Conservation (phyloP, 2,797 vertebrate genomes). For the Clangula hyemalis region DNA sequence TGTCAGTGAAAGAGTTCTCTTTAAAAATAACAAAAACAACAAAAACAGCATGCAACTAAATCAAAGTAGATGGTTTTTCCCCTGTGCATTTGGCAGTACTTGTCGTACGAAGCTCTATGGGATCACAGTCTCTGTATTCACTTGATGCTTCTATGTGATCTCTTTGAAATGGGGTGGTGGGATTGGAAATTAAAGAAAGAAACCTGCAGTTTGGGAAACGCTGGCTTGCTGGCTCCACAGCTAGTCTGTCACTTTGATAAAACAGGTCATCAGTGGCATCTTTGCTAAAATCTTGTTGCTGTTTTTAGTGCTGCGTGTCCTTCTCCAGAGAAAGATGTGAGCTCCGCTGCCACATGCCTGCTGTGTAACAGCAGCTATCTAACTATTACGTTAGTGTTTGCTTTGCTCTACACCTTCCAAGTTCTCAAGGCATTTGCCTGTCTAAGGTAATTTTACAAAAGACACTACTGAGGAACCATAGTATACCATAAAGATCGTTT, state of each 20-base stretch:
- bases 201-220: neutral
- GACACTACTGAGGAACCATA: neutral
- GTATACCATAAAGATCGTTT: neutral
- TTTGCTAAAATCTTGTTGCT: constrained; percentile 1
- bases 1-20: neutral
- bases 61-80: neutral
- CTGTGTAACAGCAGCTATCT: neutral
- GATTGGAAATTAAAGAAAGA: neutral
- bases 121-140: neutral
- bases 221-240: neutral
- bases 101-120: neutral
- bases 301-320: neutral
- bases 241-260: constrained; percentile 19
- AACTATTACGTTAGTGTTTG: neutral
- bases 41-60: neutral
- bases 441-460: neutral
- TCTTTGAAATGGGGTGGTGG: neutral
- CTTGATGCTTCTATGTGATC: neutral
- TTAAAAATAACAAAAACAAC: neutral
- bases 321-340: neutral
- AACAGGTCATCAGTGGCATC: neutral
- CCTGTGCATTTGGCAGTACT: neutral
- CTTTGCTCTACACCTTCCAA: neutral
- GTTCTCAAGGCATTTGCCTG: neutral
- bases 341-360: neutral